Conservation (phyloP, 2,888 invertebrate genomes). For the Cryptus armator region DNA sequence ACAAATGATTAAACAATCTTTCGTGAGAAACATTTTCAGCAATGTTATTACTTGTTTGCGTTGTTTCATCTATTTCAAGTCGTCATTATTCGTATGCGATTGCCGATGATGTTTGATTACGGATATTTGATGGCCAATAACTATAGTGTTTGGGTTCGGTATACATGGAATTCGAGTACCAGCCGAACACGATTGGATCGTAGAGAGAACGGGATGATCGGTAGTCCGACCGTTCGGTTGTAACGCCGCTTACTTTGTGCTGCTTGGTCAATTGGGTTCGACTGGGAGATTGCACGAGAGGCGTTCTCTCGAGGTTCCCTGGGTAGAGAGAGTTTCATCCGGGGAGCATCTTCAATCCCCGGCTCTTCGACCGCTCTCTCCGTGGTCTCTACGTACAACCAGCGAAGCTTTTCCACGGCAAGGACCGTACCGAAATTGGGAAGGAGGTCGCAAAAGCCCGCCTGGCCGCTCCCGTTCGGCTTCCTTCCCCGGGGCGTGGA, state of each 20-base stretch:
- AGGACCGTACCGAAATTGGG: conserved; percentile 65
- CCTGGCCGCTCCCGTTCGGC: conserved; percentile 67
- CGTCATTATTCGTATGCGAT: neutral
- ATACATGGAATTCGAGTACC: neutral
- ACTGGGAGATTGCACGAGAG: conserved; percentile 47
- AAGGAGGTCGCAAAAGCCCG: conserved; percentile 66
- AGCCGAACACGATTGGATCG: neutral
- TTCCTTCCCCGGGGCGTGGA: conserved; percentile 67
- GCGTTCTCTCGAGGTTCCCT: conserved; percentile 40
- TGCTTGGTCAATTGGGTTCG: conserved; percentile 58
- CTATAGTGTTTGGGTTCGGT: neutral
- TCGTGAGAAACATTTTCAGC: neutral
- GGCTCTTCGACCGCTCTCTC: conserved; percentile 26
- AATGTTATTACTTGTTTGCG: neutral
- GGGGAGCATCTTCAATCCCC: conserved; percentile 53
- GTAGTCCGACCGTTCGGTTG: conserved; percentile 12
- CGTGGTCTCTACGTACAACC: conserved; percentile 41
- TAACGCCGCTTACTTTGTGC: conserved; percentile 27
- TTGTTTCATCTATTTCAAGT: neutral
- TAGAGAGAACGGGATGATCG: conserved; percentile 21
- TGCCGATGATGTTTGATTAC: neutral
- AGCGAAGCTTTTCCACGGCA: conserved; percentile 50
- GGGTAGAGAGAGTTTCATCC: conserved; percentile 38
- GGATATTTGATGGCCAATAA: neutral
- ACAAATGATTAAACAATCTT: neutral